phyloP scores from a whole-genome alignment of 2,113 vertebrate species.

The Cairina moschata region DNA sequence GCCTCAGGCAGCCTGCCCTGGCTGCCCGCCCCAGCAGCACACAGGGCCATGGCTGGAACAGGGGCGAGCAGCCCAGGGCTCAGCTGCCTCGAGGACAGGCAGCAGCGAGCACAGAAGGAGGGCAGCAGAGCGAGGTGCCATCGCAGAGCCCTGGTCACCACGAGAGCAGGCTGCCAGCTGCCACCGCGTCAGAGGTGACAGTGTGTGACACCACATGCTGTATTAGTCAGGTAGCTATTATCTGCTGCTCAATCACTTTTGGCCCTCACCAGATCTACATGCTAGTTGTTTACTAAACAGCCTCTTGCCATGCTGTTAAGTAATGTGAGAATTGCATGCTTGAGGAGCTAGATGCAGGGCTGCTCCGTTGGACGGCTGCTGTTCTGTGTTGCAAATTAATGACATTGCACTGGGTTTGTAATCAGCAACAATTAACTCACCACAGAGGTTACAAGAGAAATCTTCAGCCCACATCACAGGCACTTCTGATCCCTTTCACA shows the following conservation, averaged over 20 bases:
- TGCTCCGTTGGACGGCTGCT: constrained; percentile 16
- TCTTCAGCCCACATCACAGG: background rate
- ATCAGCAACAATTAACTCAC: constrained; percentile 53
- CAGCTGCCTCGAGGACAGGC: accelerated
- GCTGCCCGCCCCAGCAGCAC: accelerated
- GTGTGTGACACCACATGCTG: background rate
- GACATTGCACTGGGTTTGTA: constrained; percentile 41
- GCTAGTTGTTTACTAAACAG: background rate
- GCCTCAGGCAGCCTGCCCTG: too few relatives aligned
- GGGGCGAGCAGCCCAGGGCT: background rate
- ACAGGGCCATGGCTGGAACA: background rate
- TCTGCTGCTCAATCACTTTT: background rate
- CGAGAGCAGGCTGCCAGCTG: background rate
- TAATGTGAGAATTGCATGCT: background rate
- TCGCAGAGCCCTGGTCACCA: background rate
- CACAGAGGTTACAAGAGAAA: background rate
- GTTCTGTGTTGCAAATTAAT: constrained; percentile 34
- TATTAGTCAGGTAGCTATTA: background rate
- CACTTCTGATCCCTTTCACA: background rate
- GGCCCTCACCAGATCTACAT: background rate
- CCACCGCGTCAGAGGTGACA: background rate
- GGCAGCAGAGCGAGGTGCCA: accelerated
- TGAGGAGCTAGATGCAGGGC: background rate
- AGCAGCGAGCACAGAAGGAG: background rate
- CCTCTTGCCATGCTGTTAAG: background rate